Conservation (phyloP, 2,888 invertebrate genomes). For the Agriopis leucophaearia region DNA sequence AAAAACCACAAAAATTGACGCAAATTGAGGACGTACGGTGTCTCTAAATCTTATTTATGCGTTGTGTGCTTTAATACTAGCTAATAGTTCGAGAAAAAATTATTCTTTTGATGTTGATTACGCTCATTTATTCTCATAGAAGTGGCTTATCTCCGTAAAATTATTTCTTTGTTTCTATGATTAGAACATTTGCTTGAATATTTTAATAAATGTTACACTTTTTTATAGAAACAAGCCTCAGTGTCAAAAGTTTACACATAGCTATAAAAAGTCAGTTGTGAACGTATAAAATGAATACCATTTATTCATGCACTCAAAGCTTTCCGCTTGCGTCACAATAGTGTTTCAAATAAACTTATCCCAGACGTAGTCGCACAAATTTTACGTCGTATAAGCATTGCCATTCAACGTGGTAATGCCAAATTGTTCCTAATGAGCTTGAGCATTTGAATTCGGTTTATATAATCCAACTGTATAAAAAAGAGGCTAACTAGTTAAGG, state of each 20-base stretch:
- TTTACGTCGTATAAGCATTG: too few relatives aligned
- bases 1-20: conserved; percentile 74
- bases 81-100: conserved; percentile 73
- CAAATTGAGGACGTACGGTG: conserved; percentile 73
- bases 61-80: conserved; percentile 74
- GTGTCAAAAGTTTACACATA: neutral
- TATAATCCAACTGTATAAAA: too few relatives aligned
- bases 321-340: too few relatives aligned
- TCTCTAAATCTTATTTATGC: conserved; percentile 77
- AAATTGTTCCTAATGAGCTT: too few relatives aligned
- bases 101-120: conserved; percentile 79
- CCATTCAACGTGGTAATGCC: too few relatives aligned
- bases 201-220: neutral
- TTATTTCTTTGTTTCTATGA: conserved; percentile 4
- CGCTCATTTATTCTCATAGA: conserved; percentile 65
- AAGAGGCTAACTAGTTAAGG: too few relatives aligned
- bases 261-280: neutral
- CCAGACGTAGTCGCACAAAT: too few relatives aligned
- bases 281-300: neutral
- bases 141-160: conserved; percentile 16
- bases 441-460: too few relatives aligned
- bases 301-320: neutral
- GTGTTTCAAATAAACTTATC: too few relatives aligned
- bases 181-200: neutral
- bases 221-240: neutral